Base-by-base conservation (phyloP, 2,888 invertebrate genomes). In the Orthosia gothica region DNA sequence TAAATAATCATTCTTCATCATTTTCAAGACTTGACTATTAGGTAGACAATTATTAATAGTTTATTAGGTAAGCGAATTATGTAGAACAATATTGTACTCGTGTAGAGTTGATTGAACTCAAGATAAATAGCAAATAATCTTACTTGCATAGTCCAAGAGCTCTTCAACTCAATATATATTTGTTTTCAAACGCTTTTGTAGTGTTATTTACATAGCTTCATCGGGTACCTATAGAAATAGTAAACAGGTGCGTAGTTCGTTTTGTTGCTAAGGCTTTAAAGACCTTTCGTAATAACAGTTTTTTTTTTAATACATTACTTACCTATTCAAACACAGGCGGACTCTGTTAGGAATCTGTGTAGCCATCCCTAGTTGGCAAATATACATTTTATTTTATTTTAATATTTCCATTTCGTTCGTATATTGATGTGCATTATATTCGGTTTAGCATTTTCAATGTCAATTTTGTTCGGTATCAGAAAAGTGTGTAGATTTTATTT, bases 31-130 rank as follows among this genome's bases (percentile, higher is more conserved):
- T 82, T 82, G 83, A 82, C 68, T 40, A 40, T n/a, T 49, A 40
- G 26, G 5, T 47, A 67, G 64, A 72, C 57, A 76, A 40, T n/a
- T 64, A 68, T 54, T 32, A 68, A 70, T 79, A 74, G 69, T 63
- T 80, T 69, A 75, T 69, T 82, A 84, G 79, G 76, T 89, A 86
- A 85, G 89, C 90, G 76, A 86, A 88, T 91, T 91, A 91, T 91
- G 89, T 91, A 84, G 91, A 90, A 75, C 91, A 91, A 78, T 87
- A 80, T 70, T 67, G 65, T 76, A 83, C 90, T 89, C 88, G 91
- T 92, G 92, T 88, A 84, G 85, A 79, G 93, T 93, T 93, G 88
- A 92, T 80, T 93, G 92, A 93, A 92, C 91, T 89, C 69, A 79
- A 85, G 88, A 89, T 89, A 87, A 87, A 71, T 75, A 63, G 78